Evolutionary conservation across 2,113 vertebrate genomes (phyloP).

Genomic region (Galeopterus variegatus): DNA sequence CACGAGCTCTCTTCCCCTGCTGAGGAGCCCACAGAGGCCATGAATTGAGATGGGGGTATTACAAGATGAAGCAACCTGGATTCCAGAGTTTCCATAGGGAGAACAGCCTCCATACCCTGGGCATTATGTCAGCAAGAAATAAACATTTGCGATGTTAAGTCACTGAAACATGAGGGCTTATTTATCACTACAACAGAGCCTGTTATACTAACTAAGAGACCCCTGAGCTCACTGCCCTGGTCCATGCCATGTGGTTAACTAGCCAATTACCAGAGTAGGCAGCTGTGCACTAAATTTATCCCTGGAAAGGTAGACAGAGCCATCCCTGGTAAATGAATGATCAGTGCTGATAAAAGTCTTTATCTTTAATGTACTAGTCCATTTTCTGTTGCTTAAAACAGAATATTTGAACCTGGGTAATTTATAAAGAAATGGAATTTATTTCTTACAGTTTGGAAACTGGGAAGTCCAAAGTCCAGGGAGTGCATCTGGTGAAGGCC

Average conservation of each 20-base stretch:
- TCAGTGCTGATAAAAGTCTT: neutral
- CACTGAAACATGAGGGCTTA: neutral
- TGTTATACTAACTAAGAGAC: neutral
- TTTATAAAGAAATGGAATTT: no score
- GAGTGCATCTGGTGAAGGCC: no score
- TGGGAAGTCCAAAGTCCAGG: no score
- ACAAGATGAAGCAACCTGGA: neutral
- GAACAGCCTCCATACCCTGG: neutral
- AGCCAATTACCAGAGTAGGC: neutral
- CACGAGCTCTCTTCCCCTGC: neutral
- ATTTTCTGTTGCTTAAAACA: no score
- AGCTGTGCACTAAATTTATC: neutral
- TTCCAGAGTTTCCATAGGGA: neutral
- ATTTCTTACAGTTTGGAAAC: no score
- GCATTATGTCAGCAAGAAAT: neutral
- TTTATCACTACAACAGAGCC: slow-evolving; percentile 5
- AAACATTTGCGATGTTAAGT: neutral
- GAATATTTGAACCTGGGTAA: no score
- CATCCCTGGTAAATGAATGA: neutral
- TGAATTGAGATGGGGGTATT: neutral
- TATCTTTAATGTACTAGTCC: neutral
- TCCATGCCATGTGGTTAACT: neutral
- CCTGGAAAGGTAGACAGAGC: neutral
- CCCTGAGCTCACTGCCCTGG: neutral
- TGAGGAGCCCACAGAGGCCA: neutral